phyloP scores from a whole-genome alignment of 2,113 vertebrate species.

The Neofelis nebulosa region DNA sequence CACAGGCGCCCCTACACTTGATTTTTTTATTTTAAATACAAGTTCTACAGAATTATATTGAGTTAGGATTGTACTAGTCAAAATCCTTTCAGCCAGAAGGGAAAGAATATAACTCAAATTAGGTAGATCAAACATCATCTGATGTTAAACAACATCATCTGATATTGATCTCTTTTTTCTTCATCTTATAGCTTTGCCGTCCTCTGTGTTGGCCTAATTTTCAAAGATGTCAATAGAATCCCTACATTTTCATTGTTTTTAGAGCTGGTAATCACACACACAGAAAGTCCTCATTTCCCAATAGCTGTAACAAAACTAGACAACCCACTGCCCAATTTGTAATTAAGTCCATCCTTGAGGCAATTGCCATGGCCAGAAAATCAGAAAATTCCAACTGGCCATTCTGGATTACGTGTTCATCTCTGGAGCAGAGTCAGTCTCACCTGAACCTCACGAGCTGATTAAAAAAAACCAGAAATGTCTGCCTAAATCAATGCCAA shows the following conservation, averaged over 20 bases:
- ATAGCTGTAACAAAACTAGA: background rate
- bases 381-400: background rate
- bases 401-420: background rate
- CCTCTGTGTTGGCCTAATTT: conserved; percentile 7
- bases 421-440: background rate
- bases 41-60: background rate
- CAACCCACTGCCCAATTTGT: background rate
- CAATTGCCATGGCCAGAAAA: background rate
- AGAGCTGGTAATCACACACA: background rate
- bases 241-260: background rate
- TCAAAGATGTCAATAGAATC: background rate
- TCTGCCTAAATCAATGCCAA: background rate
- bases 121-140: background rate
- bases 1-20: background rate
- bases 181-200: background rate
- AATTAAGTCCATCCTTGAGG: background rate
- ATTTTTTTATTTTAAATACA: conserved; percentile 44
- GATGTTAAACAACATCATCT: background rate
- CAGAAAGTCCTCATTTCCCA: background rate
- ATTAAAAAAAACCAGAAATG: background rate
- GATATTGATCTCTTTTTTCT: background rate
- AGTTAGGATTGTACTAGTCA: background rate
- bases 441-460: background rate
- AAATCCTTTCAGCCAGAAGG: background rate
- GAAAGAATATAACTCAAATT: background rate